A percentile compares a stretch with the other conserved stretches of the same genome.
These are phyloP conservation scores for Tipula lateralis DNA, from an alignment of 2,888 invertebrate species.

Conservation along the genomic window DNA sequence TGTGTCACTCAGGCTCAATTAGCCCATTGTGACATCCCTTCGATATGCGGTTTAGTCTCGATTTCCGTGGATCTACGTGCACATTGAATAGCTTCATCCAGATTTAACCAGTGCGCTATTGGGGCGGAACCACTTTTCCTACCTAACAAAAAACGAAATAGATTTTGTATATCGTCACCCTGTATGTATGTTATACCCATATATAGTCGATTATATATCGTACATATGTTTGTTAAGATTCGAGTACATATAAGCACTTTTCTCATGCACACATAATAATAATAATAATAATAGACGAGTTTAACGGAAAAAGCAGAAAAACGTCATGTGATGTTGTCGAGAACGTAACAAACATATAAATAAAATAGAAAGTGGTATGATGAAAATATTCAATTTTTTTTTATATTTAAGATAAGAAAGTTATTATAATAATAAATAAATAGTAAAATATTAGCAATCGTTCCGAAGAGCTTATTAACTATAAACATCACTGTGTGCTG, in stretches of 20 bases:
- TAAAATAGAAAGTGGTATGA: neutral
- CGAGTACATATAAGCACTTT: neutral
- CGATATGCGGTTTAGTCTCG: no score
- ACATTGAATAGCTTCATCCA: no score
- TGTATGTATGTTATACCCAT: no score
- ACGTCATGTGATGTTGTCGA: neutral
- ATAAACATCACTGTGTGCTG: neutral
- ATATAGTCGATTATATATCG: neutral
- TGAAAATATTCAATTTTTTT: neutral
- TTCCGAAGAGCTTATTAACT: neutral
- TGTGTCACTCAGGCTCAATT: no score
- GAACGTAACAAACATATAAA: neutral
- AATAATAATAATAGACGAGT: neutral
- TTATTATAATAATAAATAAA: neutral
- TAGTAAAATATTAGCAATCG: neutral
- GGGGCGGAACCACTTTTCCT: no score
- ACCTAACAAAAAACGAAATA: no score
- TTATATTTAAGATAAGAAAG: neutral
- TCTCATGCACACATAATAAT: neutral
- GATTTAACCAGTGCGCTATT: no score
- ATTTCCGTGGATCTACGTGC: no score
- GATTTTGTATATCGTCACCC: no score
- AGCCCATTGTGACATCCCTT: no score
- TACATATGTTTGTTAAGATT: neutral
- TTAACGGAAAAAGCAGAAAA: neutral